Evolutionary conservation across 23 tunicate genomes (phyloP), one percentile per base, ranked within the genome.

Genomic region (Corella eumyota): DNA sequence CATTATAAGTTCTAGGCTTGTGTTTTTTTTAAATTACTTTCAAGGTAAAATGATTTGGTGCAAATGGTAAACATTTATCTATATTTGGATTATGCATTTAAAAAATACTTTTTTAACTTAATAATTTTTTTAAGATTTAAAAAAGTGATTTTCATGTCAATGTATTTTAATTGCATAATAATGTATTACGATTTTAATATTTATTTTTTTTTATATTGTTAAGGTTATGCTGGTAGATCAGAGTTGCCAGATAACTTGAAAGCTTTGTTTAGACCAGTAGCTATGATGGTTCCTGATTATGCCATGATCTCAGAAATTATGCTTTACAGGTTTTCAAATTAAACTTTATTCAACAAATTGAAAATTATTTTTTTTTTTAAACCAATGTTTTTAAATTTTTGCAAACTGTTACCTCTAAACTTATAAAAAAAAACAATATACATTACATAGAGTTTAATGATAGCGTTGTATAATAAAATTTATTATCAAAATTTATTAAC

Each of bases 221-320:
- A 27, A 86, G 95, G 98, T 76, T 92, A 92, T 65, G 98, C 98
- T 66, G 98, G 98, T 19, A 76, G 98, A 23, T 92, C 98, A 19
- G 98, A 92, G 36, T 68, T 92, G 13, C 98, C 98, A 27, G 98
- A 92, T 60, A 92, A 92, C 61, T 61, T 92, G 68, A 92, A 92
- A 38, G 98, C 98, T 54, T 45, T 92, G 54, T 92, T 92, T 69
- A 65, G 98, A 56, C 92, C 98, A 25, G 98, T 92, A 1, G 98
- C 98, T 59, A 92, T 92, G 98, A 92, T 92, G 98, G 98, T 92
- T 34, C 98, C 98, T 35, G 98, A 92, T 66, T 92, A 92, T 62
- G 98, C 98, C 28, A 65, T 92, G 77, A 92, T 92, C 11, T 92
- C 98, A 30, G 98, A 92, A 60, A 92, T 92, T 66, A 75, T 83